Evolutionary conservation across 2,113 vertebrate species (phyloP).

Genomic region (Sakesphorus luctuosus): DNA sequence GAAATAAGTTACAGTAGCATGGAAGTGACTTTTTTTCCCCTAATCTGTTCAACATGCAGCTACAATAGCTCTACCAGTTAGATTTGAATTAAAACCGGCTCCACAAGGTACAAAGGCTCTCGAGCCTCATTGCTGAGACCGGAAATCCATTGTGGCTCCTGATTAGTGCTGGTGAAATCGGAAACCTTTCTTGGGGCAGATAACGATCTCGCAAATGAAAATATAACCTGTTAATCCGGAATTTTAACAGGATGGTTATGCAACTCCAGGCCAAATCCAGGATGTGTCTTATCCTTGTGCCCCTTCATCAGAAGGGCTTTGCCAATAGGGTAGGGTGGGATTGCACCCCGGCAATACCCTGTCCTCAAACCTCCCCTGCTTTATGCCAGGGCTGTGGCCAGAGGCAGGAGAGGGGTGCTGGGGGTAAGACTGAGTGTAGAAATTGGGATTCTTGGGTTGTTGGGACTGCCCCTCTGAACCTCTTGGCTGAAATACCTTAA

Average conservation of each 20-base stretch:
- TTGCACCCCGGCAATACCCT: background rate
- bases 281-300: background rate
- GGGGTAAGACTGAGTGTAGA: background rate
- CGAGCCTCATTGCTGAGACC: background rate
- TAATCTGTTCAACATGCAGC: conserved; percentile 34
- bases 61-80: background rate
- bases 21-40: background rate
- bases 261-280: conserved; percentile 11
- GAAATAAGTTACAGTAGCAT: background rate
- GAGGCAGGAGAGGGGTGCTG: background rate
- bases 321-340: background rate
- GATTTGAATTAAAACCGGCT: conserved; percentile 47
- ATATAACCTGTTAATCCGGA: conserved; percentile 68
- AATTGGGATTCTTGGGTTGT: background rate
- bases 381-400: background rate
- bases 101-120: conserved; percentile 35
- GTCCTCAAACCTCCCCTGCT: background rate
- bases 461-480: background rate
- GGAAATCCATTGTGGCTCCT: conserved; percentile 61
- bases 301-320: background rate
- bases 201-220: conserved; percentile 50
- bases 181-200: conserved; percentile 55
- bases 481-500: background rate
- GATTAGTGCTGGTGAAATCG: conserved; percentile 65
- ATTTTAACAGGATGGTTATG: conserved; percentile 30